Percentiles rank a stretch among this genome's conserved stretches.
Evolutionary conservation across 2,797 vertebrate genomes (phyloP).

Genomic region (Thripadectes ignobilis): DNA sequence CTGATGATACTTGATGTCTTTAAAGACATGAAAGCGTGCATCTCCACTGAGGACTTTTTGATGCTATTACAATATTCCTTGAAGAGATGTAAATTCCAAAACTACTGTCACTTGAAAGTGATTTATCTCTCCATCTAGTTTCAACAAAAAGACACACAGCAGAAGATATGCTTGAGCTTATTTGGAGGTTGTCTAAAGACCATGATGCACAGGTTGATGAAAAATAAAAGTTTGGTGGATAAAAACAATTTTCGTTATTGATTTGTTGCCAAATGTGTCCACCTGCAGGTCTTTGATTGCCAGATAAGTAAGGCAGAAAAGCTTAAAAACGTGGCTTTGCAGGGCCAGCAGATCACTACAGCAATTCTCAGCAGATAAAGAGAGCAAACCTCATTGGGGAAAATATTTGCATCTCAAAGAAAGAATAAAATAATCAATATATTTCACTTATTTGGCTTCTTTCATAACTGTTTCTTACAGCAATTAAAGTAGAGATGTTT

Average conservation of each 20-base stretch:
- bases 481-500: background rate
- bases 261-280: background rate
- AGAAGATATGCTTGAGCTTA: background rate
- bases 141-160: background rate
- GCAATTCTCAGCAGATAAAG: background rate
- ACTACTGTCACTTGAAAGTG: conserved; percentile 4
- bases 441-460: background rate
- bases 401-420: background rate
- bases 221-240: background rate
- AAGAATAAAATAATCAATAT: background rate
- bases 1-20: background rate
- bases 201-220: background rate
- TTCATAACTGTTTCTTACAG: background rate
- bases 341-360: background rate
- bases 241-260: background rate
- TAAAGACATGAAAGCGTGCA: background rate
- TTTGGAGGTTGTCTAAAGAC: background rate
- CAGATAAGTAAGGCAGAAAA: background rate
- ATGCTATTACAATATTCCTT: background rate
- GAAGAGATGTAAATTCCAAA: conserved; percentile 17
- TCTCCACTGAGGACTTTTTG: background rate
- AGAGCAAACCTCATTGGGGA: background rate
- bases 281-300: background rate
- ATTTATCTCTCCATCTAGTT: background rate
- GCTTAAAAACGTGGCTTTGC: background rate